phyloP scores from a whole-genome alignment of 2,888 invertebrate genomes.

The Steromphala cineraria region DNA sequence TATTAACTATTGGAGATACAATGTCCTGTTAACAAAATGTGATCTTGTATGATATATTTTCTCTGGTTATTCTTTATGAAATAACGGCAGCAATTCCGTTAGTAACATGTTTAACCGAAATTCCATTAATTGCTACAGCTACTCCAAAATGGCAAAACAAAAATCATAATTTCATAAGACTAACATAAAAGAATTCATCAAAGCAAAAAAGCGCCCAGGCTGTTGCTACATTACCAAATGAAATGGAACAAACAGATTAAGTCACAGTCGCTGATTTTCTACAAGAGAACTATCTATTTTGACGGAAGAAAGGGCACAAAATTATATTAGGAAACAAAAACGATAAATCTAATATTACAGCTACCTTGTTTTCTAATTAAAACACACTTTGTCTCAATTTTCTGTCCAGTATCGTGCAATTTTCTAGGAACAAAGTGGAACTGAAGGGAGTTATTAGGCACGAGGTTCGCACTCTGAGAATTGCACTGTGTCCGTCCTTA shows the following conservation, averaged over 20 bases:
- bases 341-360: constrained; percentile 20
- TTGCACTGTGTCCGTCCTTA: not conserved
- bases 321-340: constrained; percentile 20
- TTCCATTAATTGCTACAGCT: too few species aligned
- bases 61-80: too few species aligned
- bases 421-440: constrained; percentile 12
- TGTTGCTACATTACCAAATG: not conserved
- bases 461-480: not conserved
- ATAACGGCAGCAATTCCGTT: too few species aligned
- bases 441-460: not conserved
- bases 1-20: too few species aligned
- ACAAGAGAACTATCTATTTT: constrained; percentile 10
- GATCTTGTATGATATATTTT: too few species aligned
- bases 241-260: constrained; percentile 8
- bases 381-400: constrained; percentile 15
- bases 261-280: not conserved
- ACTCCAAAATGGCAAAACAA: too few species aligned
- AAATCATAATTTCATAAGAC: too few species aligned
- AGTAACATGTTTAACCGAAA: too few species aligned
- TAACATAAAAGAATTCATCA: too few species aligned
- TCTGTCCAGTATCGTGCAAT: constrained; percentile 8
- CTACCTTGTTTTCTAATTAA: constrained; percentile 20
- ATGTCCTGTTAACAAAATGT: too few species aligned
- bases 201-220: too few species aligned
- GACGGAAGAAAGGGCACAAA: not conserved